Base-by-base conservation (phyloP, 2,888 invertebrate genomes). In the Epirrita christyi region DNA sequence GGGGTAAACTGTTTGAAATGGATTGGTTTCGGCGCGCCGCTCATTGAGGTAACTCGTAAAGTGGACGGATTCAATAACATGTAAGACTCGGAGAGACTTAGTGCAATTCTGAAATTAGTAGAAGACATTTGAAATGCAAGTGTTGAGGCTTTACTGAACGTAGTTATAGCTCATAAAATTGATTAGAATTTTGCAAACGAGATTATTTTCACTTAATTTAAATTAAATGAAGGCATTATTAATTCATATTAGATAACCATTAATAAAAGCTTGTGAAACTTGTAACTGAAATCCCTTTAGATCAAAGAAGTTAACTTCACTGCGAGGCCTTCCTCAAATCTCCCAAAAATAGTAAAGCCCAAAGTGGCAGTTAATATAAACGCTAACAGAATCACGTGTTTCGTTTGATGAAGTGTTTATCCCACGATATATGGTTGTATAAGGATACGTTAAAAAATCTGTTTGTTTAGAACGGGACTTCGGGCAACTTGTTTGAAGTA, bases 311-410 rank as follows among this genome's bases (percentile, higher is more conserved):
- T 50, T n/a, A 36, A 36, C n/a, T 0, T 38, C 43, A 44, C 15
- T 44, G 44, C 29, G n/a, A 36, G 36, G 29, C 29, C 48, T 45
- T 49, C 41, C 21, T 45, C 10, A 45, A 47, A 46, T 4, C 36
- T 15, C 42, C 73, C 66, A 68, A 75, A 80, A 78, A 79, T 78
- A 79, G 66, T 59, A 43, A 51, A 62, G 41, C 63, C 55, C 69
- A 70, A 70, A 70, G 70, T 68, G 70, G 64, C 53, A 38, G 64
- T 61, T 55, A 63, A 67, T 55, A 65, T 73, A 72, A 76, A 81
- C 81, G 46, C 13, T 11, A 37, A 51, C 29, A 47, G 55, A 71
- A 67, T 66, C 64, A 63, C 60, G 21, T 59, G 58, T 61, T 55
- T 57, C 50, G 41, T 69, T 64, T 63, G 64, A 66, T 67, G 64